These are phyloP conservation scores for Florisuga fusca DNA, from an alignment of 2,797 vertebrate species.

Conservation along the genomic window DNA sequence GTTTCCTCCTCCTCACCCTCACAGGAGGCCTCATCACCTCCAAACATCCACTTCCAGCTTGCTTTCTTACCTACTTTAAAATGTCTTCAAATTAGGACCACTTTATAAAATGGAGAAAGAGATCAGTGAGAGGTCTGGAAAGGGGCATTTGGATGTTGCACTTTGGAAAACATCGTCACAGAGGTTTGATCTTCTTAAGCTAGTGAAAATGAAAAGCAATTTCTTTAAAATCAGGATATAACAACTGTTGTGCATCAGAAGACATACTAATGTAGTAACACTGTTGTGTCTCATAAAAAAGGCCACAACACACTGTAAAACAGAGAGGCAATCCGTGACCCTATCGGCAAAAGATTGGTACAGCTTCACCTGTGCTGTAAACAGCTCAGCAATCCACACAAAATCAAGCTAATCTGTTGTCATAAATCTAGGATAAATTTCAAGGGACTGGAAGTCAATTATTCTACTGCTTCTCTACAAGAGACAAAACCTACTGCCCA, in stretches of 20 bases:
- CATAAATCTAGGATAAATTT: neutral
- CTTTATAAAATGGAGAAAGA: constrained; percentile 13
- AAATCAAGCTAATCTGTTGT: neutral
- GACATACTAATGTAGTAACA: neutral
- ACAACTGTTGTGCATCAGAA: neutral
- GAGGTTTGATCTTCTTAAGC: neutral
- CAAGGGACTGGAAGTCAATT: neutral
- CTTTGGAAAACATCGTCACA: constrained; percentile 1
- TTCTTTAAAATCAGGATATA: neutral
- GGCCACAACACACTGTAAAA: neutral
- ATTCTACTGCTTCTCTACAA: neutral
- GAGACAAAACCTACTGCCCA: neutral
- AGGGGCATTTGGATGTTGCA: constrained; percentile 12
- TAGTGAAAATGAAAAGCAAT: neutral
- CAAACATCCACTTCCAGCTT: constrained; percentile 21
- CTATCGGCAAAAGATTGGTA: neutral
- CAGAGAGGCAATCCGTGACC: neutral
- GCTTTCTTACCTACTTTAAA: neutral
- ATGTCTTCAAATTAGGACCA: constrained; percentile 40
- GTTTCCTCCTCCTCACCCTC: constrained; percentile 46
- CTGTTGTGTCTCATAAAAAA: neutral
- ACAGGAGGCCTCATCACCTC: constrained; percentile 22
- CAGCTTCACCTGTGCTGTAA: neutral
- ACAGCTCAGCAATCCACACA: neutral
- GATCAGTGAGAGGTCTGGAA: neutral